These are phyloP conservation scores for Malachius bipustulatus DNA, from an alignment of 2,888 invertebrate genomes.

Conservation along the genomic window DNA sequence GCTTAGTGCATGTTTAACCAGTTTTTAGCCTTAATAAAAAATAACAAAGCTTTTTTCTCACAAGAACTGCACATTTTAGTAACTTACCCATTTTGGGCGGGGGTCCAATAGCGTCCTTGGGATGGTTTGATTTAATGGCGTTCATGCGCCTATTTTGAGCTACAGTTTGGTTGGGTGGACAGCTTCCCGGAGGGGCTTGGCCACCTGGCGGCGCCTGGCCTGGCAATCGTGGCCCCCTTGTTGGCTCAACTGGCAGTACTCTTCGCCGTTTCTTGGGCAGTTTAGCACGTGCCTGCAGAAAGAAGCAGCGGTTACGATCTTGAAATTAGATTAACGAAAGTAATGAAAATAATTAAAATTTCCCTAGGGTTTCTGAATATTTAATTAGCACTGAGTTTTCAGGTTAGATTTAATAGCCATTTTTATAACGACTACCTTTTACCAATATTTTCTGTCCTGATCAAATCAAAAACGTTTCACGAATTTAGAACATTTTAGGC, in stretches of 20 bases:
- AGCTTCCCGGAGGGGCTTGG: conserved; percentile 26
- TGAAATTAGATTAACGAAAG: not conserved
- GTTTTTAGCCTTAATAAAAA: too few species aligned
- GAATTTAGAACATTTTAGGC: too few species aligned
- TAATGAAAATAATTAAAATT: conserved; percentile 1
- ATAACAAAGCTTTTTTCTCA: too few species aligned
- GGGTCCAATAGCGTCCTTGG: conserved; percentile 52
- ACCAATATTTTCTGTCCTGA: too few species aligned
- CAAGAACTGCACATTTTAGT: too few species aligned
- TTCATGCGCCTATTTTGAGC: conserved; percentile 68
- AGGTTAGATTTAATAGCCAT: too few species aligned
- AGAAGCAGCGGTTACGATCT: conserved; percentile 5
- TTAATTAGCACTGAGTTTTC: too few species aligned
- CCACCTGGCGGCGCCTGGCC: conserved; percentile 36
- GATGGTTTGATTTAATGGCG: conserved; percentile 78
- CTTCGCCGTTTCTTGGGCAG: conserved; percentile 96
- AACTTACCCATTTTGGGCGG: conserved; percentile 62
- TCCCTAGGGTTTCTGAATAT: conserved; percentile 5
- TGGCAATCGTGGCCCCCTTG: conserved; percentile 54
- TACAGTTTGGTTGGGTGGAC: conserved; percentile 43
- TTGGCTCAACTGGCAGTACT: conserved; percentile 91
- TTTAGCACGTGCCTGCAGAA: conserved; percentile 82
- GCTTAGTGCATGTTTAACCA: too few species aligned
- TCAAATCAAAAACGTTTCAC: too few species aligned
- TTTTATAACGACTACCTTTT: too few species aligned